phyloP scores from a whole-genome alignment of 2,888 invertebrate species.

The Standfussiana lucernea region DNA sequence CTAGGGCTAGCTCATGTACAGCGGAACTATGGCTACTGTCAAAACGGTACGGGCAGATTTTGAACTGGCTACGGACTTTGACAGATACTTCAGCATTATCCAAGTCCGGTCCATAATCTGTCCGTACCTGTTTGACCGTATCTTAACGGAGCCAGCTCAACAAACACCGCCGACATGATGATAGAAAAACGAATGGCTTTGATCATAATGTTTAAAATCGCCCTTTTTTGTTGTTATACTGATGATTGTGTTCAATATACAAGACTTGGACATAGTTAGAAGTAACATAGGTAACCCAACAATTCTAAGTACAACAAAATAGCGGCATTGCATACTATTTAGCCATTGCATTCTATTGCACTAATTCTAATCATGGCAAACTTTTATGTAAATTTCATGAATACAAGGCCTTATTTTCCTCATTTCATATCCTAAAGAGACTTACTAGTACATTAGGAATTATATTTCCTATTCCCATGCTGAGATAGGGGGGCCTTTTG shows the following conservation, averaged over 20 bases:
- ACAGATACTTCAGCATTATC: background rate
- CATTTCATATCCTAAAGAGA: background rate
- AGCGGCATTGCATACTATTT: background rate
- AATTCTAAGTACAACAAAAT: background rate
- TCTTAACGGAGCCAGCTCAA: constrained; percentile 24
- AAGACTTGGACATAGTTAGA: background rate
- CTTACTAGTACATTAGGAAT: background rate
- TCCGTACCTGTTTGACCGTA: background rate
- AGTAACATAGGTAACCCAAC: background rate
- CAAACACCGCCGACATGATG: constrained; percentile 35
- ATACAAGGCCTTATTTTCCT: background rate
- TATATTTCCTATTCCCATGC: background rate
- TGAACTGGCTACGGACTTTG: background rate
- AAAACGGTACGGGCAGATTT: background rate
- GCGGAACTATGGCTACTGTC: constrained; percentile 49
- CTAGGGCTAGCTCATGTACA: constrained; percentile 75
- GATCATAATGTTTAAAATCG: background rate
- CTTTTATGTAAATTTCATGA: background rate
- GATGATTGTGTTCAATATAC: background rate
- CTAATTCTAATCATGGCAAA: background rate
- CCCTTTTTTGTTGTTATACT: background rate
- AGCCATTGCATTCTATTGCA: background rate
- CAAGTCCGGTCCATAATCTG: background rate
- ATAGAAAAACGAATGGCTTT: background rate
- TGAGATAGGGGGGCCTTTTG: too few species aligned